Base-by-base conservation (phyloP, 2,113 vertebrate species). In the Podilymbus podiceps region DNA sequence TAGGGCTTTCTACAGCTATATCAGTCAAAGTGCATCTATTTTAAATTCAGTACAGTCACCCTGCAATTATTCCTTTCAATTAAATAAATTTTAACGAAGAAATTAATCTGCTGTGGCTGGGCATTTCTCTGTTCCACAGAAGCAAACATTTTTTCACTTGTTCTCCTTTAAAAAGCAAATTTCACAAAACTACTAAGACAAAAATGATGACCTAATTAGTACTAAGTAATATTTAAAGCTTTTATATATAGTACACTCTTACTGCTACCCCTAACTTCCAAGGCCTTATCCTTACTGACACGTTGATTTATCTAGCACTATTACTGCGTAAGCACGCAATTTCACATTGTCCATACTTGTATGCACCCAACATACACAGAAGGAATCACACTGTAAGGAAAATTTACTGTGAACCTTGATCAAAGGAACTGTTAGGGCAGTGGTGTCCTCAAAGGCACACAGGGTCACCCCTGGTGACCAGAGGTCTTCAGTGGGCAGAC, bases 171-270 rank as follows among this genome's bases (percentile, higher is more conserved):
- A 87, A 94, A 92, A 93, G 80, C 58, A 60, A 87, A 89, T 92
- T 89, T 93, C 90, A 97, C 64, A 84, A 84, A 95, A 90, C 67
- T 87, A 75, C 49, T 71, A 96, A 90, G 88, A 92, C 79, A 90
- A 90, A 94, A 95, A 73, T 12, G 50, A 95, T 95, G 90, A 95
- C 88, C 83, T 97, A 93, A 95, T 97, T 91, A 96, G 77, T 53
- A 85, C 84, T 69, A 94, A 95, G 79, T 82, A 94, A 83, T 58
- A 89, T 78, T 92, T 95, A 85, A 93, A 93, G 84, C 73, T 89
- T 90, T 93, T 85, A 60, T 92, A 93, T 92, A 73, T 82, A 92
- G 76, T 47, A 89, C 58, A 58, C 14, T 78, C 60, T 35, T 63
- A 90, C 0, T 90, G 56, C 86, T 89, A 78, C 17, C 56, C 64